Percentiles rank a stretch among this genome's conserved stretches.
phyloP scores from a whole-genome alignment of 2,888 invertebrate species.

The Scaptomyza flava region DNA sequence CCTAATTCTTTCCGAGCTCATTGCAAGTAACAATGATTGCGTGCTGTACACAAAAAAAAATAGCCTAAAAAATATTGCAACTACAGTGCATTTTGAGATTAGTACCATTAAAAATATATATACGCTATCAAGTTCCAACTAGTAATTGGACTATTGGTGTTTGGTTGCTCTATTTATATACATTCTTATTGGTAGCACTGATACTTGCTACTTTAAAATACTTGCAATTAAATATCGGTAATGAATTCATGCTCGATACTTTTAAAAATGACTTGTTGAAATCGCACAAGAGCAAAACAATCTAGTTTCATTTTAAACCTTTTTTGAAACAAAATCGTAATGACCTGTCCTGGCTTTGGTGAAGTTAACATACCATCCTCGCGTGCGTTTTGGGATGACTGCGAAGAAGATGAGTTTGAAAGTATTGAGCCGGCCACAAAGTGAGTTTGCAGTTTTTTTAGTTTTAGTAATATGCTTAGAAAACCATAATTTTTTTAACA shows the following conservation, averaged over 20 bases:
- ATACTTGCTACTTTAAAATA: constrained; percentile 29
- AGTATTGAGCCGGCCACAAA: constrained; percentile 52
- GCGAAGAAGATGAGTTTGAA: constrained; percentile 81
- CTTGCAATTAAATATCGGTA: not conserved
- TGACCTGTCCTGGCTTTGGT: constrained; percentile 82
- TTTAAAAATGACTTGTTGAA: constrained; percentile 60
- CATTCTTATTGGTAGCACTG: no score
- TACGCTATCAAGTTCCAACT: no score
- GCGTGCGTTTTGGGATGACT: constrained; percentile 84
- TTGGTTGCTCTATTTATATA: no score
- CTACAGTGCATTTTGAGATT: no score
- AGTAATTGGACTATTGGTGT: no score
- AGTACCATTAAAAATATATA: no score
- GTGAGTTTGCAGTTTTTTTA: constrained; percentile 49
- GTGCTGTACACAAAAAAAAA: no score
- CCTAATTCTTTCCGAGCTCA: not conserved
- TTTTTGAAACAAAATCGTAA: constrained; percentile 32
- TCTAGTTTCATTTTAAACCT: constrained; percentile 1
- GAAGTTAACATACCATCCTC: constrained; percentile 83
- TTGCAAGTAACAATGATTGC: no score
- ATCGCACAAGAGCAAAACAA: constrained; percentile 7
- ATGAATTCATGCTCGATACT: constrained; percentile 40
- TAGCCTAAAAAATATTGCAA: no score
- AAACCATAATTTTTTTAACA: not conserved
- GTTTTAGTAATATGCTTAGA: constrained; percentile 1